Evolutionary conservation across 2,888 invertebrate genomes (phyloP), one percentile per base, ranked within the genome.

Genomic region (Buathra laborator): DNA sequence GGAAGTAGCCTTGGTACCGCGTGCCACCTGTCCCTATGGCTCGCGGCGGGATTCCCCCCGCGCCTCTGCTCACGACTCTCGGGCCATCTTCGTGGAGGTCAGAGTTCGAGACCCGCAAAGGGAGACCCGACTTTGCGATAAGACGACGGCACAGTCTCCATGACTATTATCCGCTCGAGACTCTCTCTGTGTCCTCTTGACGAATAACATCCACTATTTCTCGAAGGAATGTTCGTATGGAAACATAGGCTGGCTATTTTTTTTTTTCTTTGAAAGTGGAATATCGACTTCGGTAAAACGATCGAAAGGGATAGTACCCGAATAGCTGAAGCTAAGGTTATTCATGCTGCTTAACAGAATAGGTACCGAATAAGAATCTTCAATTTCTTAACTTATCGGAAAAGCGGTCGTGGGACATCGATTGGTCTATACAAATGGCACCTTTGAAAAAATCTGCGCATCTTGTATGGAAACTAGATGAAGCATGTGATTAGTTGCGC

Each of bases 1-100:
- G 79, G 75, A 83, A 83, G 79, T 46, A 80, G 76, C 72, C 75
- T 77, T 46, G 84, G 74, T 68, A 81, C 84, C 84, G 84, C 84
- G 84, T 84, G 84, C 81, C 84, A 84, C 84, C 84, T 84, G 84
- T 81, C 84, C 84, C 81, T 77, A 51, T 10, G 81, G 71, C 76
- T 77, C 64, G 81, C 67, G 67, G 81, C 68, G 37, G 72, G 67
- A 53, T 67, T 81, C 75, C 59, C 53, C 72, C 46, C 48, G 16
- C 37, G 29, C 19, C 53, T 37, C 75, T 53, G 79, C 79, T 62
- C 62, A 71, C 70, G 79, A 70, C 71, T 64, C 48, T 7, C 19
- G 64, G 37, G 32, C 48, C 37, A 37, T n/a, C 46, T n/a, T 37
- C 70, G 76, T 48, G 51, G 71, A 48, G 84, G 81, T 84, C 81